These are phyloP conservation scores for Beroe forskalii DNA, from an alignment of 37 sponge, comb jelly and placozoan genomes.

Conservation along the genomic window DNA sequence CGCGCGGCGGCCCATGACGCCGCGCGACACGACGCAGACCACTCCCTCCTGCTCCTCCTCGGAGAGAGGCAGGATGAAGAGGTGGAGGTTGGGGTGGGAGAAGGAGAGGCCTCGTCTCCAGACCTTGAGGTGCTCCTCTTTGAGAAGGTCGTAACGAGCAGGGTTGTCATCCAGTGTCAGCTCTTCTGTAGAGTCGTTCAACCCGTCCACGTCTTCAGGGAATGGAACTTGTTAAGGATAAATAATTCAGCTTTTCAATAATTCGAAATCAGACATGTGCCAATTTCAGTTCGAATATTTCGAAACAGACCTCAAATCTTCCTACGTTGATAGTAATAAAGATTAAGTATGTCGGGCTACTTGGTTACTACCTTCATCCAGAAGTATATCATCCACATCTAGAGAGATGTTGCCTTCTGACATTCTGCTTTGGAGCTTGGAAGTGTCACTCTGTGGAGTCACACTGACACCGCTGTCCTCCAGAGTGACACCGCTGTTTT, in stretches of 20 bases:
- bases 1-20: slow-evolving; percentile 28
- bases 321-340: no score
- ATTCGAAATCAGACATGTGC: no score
- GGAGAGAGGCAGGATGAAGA: slow-evolving; percentile 17
- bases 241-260: no score
- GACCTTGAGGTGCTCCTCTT: not conserved
- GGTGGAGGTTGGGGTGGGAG: slow-evolving; percentile 48
- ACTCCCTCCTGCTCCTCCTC: slow-evolving; percentile 7
- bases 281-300: no score
- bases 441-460: not conserved
- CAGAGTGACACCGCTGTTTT: not conserved
- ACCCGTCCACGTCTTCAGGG: not conserved
- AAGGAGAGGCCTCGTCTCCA: slow-evolving; percentile 54
- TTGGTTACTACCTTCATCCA: slow-evolving; percentile 40
- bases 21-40: slow-evolving; percentile 8
- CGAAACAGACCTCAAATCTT: no score
- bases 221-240: no score
- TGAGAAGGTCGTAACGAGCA: slow-evolving; percentile 23
- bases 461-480: not conserved
- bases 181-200: slow-evolving; percentile 1
- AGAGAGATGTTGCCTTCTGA: not conserved
- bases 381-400: not conserved
- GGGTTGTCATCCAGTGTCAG: slow-evolving; percentile 19
- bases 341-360: no score
- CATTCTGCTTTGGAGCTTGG: not conserved